Base-by-base conservation (phyloP, 2,888 invertebrate genomes). In the Sympetrum striolatum region DNA sequence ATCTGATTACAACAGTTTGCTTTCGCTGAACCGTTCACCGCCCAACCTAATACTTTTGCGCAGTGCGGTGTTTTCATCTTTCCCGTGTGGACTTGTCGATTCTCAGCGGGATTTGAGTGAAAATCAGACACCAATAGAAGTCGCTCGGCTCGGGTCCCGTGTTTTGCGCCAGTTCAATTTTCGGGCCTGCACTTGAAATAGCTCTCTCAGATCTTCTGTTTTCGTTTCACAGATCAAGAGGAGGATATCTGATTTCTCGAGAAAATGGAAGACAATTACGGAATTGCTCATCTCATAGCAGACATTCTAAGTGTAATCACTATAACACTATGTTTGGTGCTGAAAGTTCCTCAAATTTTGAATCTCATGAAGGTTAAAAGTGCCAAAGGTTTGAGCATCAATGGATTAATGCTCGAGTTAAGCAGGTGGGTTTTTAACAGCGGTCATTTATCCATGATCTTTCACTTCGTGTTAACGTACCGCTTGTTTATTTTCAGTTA, bases 271-370 rank as follows among this genome's bases (percentile, higher is more conserved):
- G 86, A 86, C n/a, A 64, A 86, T 58, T 86, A 86, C 6, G 90
- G 81, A n/a, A 73, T 90, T 44, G 44, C 93, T 15, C 93, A 94
- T 91, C 91, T 93, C 60, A 92, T 95, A 79, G 93, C 96, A 3
- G 95, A 96, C 93, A 92, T 95, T 90, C 93, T 97, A 90, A 97
- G 97, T 93, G 93, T 96, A 22, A 94, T 97, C n/a, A 98, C 97
- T 0, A 97, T 98, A 91, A 93, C 96, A 80, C 96, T 97, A 93
- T 97, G 97, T 93, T 94, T 97, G 90, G 95, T 97, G 92, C 94
- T 97, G 92, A 98, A 98, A 95, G 95, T 98, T 90, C 98, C 98
- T 0, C 98, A 98, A 94, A 98, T 98, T 91, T 93, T 96, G 91
- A 96, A 95, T 91, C 94, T 98, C 90, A 93, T 95, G 8, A 94